These are phyloP conservation scores for Copidosoma floridanum DNA, from an alignment of 1,140 invertebrate species.

Conservation along the genomic window DNA sequence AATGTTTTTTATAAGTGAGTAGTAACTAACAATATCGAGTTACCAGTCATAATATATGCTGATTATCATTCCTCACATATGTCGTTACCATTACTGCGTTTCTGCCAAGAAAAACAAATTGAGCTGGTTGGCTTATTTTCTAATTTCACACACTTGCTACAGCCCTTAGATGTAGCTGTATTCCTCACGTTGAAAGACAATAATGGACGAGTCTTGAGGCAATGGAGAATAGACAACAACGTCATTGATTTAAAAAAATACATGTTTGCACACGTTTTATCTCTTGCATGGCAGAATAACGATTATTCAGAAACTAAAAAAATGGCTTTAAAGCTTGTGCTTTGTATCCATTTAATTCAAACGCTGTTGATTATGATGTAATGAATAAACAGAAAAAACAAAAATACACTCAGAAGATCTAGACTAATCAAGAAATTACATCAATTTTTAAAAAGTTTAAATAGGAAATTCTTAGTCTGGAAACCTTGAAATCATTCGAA, in stretches of 20 bases:
- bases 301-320: not conserved
- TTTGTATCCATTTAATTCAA: not conserved
- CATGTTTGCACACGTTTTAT: not conserved
- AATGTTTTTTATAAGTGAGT: conserved; percentile 33
- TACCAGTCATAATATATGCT: too few species aligned
- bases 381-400: not conserved
- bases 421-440: too few species aligned
- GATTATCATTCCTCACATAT: too few species aligned
- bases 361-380: not conserved
- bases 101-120: conserved; percentile 39
- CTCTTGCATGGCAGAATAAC: not conserved
- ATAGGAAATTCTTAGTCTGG: too few species aligned
- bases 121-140: not conserved
- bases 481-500: too few species aligned
- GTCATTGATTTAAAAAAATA: not conserved
- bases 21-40: conserved; percentile 27
- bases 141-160: too few species aligned
- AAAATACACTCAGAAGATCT: too few species aligned
- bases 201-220: not conserved
- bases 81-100: too few species aligned
- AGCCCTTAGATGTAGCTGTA: conserved; percentile 1
- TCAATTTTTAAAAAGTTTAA: too few species aligned
- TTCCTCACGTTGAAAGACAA: not conserved
- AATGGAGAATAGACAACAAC: not conserved
- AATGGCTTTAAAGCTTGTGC: conserved; percentile 8